A percentile compares a stretch with the other conserved stretches of the same genome.
Conservation (phyloP, 2,113 vertebrate species). For the Pangasianodon hypophthalmus region DNA sequence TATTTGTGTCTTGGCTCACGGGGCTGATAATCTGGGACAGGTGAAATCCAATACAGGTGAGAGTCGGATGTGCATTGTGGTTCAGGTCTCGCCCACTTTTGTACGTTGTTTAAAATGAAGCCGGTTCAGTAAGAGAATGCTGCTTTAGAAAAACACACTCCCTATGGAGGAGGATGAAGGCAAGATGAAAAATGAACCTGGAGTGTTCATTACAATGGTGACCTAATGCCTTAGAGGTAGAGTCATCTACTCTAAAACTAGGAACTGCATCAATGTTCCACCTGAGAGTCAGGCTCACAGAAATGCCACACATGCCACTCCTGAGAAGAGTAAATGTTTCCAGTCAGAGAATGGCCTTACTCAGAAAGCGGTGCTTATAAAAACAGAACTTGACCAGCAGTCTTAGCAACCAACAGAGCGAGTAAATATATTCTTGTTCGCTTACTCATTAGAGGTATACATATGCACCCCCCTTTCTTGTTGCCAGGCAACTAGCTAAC, state of each 20-base stretch:
- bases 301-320: neutral
- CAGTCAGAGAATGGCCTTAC: neutral
- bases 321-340: constrained; percentile 11
- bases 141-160: neutral
- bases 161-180: neutral
- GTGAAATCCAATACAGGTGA: constrained; percentile 43
- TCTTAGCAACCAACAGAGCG: constrained; percentile 9
- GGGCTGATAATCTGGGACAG: neutral
- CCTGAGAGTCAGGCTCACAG: too few relatives aligned
- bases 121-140: constrained; percentile 25
- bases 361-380: neutral
- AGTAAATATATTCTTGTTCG: constrained; percentile 6
- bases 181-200: neutral
- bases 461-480: neutral
- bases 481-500: constrained; percentile 44
- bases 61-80: constrained; percentile 7
- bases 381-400: neutral
- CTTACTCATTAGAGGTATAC: constrained; percentile 21
- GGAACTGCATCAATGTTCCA: neutral
- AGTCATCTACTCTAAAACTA: neutral
- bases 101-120: constrained; percentile 1
- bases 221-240: neutral
- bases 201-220: neutral
- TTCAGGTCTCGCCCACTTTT: constrained; percentile 6
- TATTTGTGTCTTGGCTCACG: neutral